phyloP scores from a whole-genome alignment of 2,797 vertebrate species.

The Hemibagrus guttatus region DNA sequence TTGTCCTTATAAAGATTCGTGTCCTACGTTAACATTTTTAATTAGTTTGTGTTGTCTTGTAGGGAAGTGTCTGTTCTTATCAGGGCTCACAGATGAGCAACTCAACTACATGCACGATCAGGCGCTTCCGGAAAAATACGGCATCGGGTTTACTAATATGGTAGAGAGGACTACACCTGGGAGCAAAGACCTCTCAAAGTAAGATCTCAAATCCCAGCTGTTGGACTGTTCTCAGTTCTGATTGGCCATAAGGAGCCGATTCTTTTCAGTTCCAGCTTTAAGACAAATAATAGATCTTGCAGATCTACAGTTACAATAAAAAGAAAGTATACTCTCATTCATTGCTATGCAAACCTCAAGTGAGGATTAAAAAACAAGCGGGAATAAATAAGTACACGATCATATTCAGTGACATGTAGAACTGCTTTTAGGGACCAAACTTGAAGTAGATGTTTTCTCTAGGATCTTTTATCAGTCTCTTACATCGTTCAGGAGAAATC shows the following conservation, averaged over 20 bases:
- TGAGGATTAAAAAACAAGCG: no score
- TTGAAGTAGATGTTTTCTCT: no score
- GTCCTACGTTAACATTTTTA: not conserved
- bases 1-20: not conserved
- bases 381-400: not conserved
- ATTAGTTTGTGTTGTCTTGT: slow-evolving; percentile 35
- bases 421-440: not conserved
- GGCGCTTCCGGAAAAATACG: slow-evolving; percentile 88
- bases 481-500: not conserved
- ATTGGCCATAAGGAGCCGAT: not conserved
- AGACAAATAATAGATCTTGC: no score
- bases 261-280: not conserved
- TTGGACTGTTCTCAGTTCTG: not conserved
- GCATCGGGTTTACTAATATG: slow-evolving; percentile 98
- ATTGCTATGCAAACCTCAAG: no score
- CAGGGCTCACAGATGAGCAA: slow-evolving; percentile 89
- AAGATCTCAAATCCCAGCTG: slow-evolving; percentile 2
- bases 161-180: slow-evolving; percentile 97
- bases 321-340: not conserved
- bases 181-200: slow-evolving; percentile 98
- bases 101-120: slow-evolving; percentile 92
- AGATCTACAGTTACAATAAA: not conserved
- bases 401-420: not conserved
- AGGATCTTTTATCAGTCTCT: not conserved
- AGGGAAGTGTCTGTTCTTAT: slow-evolving; percentile 97